These are phyloP conservation scores for Habroteleia sp. DNA, from an alignment of 2,888 invertebrate species.

Conservation along the genomic window DNA sequence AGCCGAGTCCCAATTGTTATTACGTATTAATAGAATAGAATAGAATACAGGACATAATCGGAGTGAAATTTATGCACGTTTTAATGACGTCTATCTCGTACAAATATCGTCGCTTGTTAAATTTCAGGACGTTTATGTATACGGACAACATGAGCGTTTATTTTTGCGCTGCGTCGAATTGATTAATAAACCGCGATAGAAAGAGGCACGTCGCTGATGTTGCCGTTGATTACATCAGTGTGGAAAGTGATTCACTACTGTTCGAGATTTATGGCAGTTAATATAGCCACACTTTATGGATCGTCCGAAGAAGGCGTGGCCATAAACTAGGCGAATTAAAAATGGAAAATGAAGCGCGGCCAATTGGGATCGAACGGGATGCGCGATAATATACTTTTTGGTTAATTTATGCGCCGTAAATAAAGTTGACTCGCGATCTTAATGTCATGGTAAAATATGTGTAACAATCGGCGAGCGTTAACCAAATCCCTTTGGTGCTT, in stretches of 20 bases:
- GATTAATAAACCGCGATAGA: slow-evolving; percentile 55
- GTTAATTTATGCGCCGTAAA: slow-evolving; percentile 58
- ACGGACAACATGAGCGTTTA: slow-evolving; percentile 25
- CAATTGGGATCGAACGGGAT: slow-evolving; percentile 43
- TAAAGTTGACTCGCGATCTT: slow-evolving; percentile 38
- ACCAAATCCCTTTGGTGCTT: not conserved
- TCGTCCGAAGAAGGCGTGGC: slow-evolving; percentile 54
- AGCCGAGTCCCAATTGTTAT: too few species aligned
- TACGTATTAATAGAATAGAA: slow-evolving; percentile 59
- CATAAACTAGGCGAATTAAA: slow-evolving; percentile 61
- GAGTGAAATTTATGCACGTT: slow-evolving; percentile 44
- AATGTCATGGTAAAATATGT: slow-evolving; percentile 54
- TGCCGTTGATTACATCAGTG: slow-evolving; percentile 58
- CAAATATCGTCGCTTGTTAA: slow-evolving; percentile 54
- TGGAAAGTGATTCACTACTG: slow-evolving; percentile 61
- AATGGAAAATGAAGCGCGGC: slow-evolving; percentile 63
- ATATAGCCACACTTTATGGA: slow-evolving; percentile 51
- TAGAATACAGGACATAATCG: slow-evolving; percentile 56
- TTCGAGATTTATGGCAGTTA: slow-evolving; percentile 62
- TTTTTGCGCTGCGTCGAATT: slow-evolving; percentile 41
- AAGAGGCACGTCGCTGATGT: slow-evolving; percentile 35
- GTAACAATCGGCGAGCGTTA: slow-evolving; percentile 22
- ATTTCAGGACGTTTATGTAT: slow-evolving; percentile 52
- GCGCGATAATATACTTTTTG: slow-evolving; percentile 48
- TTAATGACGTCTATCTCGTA: slow-evolving; percentile 47